Percentiles rank a stretch among this genome's conserved stretches.
phyloP scores from a whole-genome alignment of 1,140 invertebrate genomes.

The Bombus picipes region DNA sequence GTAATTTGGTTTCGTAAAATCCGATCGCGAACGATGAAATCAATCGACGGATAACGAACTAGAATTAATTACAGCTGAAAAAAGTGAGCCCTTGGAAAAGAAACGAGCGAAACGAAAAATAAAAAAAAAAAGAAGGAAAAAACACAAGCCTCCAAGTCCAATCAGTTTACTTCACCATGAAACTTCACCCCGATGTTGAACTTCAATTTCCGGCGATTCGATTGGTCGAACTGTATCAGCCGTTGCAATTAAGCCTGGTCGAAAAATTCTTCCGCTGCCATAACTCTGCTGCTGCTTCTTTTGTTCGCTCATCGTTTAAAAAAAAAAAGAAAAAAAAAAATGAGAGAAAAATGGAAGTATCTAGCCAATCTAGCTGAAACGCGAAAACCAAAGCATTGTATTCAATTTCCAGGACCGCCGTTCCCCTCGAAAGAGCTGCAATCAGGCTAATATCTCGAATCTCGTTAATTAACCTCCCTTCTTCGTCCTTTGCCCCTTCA shows the following conservation, averaged over 20 bases:
- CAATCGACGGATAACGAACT: neutral
- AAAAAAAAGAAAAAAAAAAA: neutral
- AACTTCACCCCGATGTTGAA: neutral
- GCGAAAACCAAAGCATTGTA: conserved; percentile 17
- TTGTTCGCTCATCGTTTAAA: neutral
- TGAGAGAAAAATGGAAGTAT: neutral
- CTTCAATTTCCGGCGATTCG: conserved; percentile 1
- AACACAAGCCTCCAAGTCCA: neutral
- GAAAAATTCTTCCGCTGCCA: conserved; percentile 35
- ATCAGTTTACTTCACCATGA: conserved; percentile 7
- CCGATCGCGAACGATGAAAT: neutral
- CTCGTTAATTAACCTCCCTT: conserved; percentile 31
- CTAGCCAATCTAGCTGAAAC: neutral
- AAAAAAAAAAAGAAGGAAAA: neutral
- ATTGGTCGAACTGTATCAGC: neutral
- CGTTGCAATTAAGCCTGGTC: conserved; percentile 30
- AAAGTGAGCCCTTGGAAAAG: neutral
- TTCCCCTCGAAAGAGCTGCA: neutral
- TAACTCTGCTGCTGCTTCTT: neutral
- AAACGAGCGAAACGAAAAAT: neutral
- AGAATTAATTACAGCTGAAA: neutral
- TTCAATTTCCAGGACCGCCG: neutral
- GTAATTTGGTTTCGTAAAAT: neutral
- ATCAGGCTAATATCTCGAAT: conserved; percentile 33
- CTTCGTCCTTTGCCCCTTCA: too few species aligned